Base-by-base conservation (phyloP, 2,113 vertebrate genomes). In the Hepsetus odoe region DNA sequence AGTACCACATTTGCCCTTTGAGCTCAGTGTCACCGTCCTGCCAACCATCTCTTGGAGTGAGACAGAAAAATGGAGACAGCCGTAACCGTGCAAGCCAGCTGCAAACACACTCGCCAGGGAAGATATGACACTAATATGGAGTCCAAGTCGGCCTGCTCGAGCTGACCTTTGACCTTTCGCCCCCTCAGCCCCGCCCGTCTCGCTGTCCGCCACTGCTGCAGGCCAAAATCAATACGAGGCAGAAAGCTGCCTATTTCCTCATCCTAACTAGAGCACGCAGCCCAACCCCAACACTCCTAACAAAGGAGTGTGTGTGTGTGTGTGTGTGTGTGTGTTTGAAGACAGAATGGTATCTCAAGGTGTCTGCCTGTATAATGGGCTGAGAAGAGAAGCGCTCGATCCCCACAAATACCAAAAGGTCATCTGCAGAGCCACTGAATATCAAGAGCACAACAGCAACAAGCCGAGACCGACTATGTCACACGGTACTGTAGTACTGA, bases 181-280 rank as follows among this genome's bases (percentile, higher is more conserved):
- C 89, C 84, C 85, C 74, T 46, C 42, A 14, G 85, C 88, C 90
- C 90, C 91, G 89, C 82, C 89, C 91, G 89, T 84, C 88, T 89
- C 89, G 82, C 86, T 82, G 71, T 42, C 22, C 83, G 88, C 82
- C 83, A 89, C 89, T 91, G 86, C 88, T 86, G 90, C 91, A 80
- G 90, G 92, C 87, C 86, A 87, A 92, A 95, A 96, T 94, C 94
- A 91, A 92, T 93, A 92, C 73, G 28, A 66, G 77, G 86, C 90
- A 94, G 93, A 88, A 86, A 93, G 93, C 92, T 92, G 92, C 90
- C 92, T 90, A 88, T 92, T 93, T 92, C 88, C 89, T 89, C 74
- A 82, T 89, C 90, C 92, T 93, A 94, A 93, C 91, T 91, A 93
- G 92, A 89, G 91, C 90, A 91, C 92, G 89, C 87, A 89, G 93